Conservation (phyloP, 1,140 invertebrate genomes). For the Habropoda laboriosa region DNA sequence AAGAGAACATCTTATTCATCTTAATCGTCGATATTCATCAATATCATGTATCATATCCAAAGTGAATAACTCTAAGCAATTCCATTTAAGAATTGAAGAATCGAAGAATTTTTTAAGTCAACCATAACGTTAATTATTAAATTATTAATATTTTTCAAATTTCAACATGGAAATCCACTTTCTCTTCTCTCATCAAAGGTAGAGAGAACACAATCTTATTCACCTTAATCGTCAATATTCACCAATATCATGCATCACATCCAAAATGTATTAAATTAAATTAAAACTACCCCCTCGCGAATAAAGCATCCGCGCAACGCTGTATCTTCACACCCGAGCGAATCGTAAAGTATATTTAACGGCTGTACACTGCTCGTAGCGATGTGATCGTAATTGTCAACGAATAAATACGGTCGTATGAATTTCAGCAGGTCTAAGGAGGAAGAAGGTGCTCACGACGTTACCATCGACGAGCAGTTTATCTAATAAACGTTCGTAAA, state of each 20-base stretch:
- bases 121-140: not conserved
- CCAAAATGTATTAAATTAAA: too few species aligned
- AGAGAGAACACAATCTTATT: too few species aligned
- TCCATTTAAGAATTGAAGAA: too few species aligned
- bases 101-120: not conserved
- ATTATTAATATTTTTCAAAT: too few species aligned
- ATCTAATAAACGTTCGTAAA: conserved; percentile 68
- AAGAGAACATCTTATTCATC: too few species aligned
- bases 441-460: conserved; percentile 1
- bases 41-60: too few species aligned
- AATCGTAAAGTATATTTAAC: conserved; percentile 19
- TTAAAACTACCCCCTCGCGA: not conserved
- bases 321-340: not conserved
- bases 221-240: too few species aligned
- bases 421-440: conserved; percentile 1
- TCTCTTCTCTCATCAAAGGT: not conserved
- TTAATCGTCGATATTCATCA: too few species aligned
- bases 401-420: conserved; percentile 14
- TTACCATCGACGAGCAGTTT: conserved; percentile 39
- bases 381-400: conserved; percentile 46
- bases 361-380: not conserved
- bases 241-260: too few species aligned
- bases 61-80: too few species aligned
- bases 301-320: not conserved
- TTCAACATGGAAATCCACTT: not conserved